phyloP scores from a whole-genome alignment of 2,113 vertebrate species.

The Corythaixoides concolor region DNA sequence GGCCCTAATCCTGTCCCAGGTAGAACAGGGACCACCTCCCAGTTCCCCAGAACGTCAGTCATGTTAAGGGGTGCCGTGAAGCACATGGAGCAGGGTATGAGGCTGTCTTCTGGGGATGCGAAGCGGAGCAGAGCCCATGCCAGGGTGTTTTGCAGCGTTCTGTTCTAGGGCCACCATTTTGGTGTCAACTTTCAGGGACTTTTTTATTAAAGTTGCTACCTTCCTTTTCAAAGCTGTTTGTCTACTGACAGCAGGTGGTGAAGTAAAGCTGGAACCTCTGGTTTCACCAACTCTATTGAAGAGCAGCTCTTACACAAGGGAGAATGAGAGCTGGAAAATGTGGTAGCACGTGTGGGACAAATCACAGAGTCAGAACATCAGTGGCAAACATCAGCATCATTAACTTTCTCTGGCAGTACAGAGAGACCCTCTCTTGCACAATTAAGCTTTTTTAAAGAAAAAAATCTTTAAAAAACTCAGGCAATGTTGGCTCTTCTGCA shows the following conservation, averaged over 20 bases:
- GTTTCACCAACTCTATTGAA: not conserved
- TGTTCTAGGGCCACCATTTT: not conserved
- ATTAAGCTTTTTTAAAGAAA: not conserved
- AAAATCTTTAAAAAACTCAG: not conserved
- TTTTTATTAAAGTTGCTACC: not conserved
- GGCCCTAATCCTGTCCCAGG: not conserved
- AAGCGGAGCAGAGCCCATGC: fast-evolving
- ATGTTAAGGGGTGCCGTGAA: not conserved
- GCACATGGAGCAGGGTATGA: fast-evolving
- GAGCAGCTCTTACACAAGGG: not conserved
- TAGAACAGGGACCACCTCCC: not conserved
- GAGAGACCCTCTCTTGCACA: not conserved
- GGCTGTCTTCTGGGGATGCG: not conserved
- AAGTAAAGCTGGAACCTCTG: not conserved
- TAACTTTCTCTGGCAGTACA: not conserved
- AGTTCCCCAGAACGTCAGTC: not conserved
- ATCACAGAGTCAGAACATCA: not conserved
- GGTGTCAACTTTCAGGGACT: not conserved
- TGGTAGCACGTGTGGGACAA: not conserved
- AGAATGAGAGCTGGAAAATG: not conserved
- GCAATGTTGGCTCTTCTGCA: not conserved
- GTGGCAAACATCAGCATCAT: not conserved
- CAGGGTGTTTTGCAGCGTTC: not conserved
- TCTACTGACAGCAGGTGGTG: not conserved
- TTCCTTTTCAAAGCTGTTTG: not conserved